phyloP scores from a whole-genome alignment of 2,797 vertebrate species.

The Carapus acus region DNA sequence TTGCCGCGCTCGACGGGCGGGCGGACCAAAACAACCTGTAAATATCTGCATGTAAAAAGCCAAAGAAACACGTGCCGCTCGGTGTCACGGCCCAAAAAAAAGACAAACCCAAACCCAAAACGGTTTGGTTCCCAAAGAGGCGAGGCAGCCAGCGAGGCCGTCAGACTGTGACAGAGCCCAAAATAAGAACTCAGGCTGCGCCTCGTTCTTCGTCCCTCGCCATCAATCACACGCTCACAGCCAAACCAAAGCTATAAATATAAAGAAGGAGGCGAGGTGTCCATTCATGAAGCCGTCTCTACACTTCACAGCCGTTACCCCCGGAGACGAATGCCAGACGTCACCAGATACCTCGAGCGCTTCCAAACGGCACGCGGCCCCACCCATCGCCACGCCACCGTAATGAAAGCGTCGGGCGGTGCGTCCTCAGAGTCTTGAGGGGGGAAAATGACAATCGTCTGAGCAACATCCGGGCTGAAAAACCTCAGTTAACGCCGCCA shows the following conservation, averaged over 20 bases:
- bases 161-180: constrained; percentile 44
- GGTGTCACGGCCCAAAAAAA: constrained; percentile 23
- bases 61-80: too few species aligned
- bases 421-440: neutral
- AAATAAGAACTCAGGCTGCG: constrained; percentile 61
- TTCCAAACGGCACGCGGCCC: constrained; percentile 27
- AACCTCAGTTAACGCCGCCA: too few species aligned
- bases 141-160: constrained; percentile 51
- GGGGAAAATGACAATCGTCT: neutral
- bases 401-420: neutral
- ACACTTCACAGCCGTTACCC: constrained; percentile 31
- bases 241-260: constrained; percentile 50
- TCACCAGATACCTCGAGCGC: constrained; percentile 33
- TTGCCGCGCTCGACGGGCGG: constrained; percentile 17
- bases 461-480: neutral
- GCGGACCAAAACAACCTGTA: constrained; percentile 13
- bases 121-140: constrained; percentile 46
- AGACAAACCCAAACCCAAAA: constrained; percentile 35
- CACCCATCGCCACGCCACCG: neutral
- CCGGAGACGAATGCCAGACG: constrained; percentile 34
- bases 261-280: constrained; percentile 59
- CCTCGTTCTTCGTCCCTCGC: constrained; percentile 61
- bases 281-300: constrained; percentile 38
- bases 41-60: constrained; percentile 30
- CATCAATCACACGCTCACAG: constrained; percentile 76